Evolutionary conservation across 2,113 vertebrate species (phyloP).

Genomic region (Euleptes europaea): DNA sequence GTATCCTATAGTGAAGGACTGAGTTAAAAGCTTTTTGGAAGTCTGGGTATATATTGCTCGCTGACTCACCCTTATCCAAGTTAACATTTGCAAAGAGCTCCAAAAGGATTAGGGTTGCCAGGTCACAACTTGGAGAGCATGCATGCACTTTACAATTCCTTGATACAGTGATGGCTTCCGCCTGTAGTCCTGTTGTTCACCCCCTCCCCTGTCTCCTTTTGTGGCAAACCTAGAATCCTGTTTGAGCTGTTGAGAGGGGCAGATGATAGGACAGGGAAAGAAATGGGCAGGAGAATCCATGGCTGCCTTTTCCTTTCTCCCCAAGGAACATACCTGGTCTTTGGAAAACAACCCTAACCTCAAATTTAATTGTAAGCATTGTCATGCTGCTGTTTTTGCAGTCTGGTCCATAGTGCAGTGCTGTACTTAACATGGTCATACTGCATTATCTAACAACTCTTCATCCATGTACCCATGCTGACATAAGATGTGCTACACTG

Average conservation of each 20-base stretch:
- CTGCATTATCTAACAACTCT: neutral
- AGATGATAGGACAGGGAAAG: no score
- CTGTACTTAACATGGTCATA: neutral
- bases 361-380: neutral
- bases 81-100: no score
- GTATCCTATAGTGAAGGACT: no score
- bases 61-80: no score
- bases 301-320: neutral
- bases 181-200: neutral
- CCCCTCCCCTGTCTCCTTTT: fast-evolving
- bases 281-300: neutral
- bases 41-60: no score
- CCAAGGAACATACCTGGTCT: neutral
- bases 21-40: no score
- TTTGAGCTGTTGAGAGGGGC: fast-evolving
- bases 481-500: neutral
- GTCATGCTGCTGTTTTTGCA: neutral
- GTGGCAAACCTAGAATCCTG: fast-evolving
- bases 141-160: neutral
- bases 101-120: neutral
- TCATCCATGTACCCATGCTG: neutral
- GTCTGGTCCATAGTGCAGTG: neutral
- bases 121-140: neutral
- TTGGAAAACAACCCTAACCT: neutral
- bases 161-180: neutral